Base-by-base conservation (phyloP, 37 sponge, comb jelly and placozoan species). In the Hexactinellida sp. region DNA sequence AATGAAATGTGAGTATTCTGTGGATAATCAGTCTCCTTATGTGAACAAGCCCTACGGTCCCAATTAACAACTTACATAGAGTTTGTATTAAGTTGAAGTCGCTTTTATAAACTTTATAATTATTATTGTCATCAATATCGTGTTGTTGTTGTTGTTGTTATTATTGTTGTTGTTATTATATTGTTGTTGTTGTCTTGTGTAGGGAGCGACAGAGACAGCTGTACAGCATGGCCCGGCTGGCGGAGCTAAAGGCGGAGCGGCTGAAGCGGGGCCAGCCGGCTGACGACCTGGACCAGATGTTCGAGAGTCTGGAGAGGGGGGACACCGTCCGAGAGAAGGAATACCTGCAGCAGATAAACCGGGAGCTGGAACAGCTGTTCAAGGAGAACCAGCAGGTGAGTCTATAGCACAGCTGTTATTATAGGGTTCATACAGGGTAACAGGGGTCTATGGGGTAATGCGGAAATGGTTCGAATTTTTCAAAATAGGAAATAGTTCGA, bases 281-380 rank as follows among this genome's bases (percentile, higher is more conserved):
- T 0, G 92, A 92, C 21, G 89, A 95, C 52, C 92, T 95, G 7
- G 93, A 92, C 37, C 71, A 88, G 54, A 95, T 95, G 92, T 95
- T 95, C 83, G 52, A 83, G 10, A 92, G 91, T 83, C 86, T 95
- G 28, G 82, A 87, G 28, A 38, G 54, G 91, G 30, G 82, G 82
- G 54, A 82, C 83, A 30, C 87, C 47, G 3, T 38, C 85, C 23
- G 90, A 86, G 5, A 91, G 91, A 5, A 38, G 37, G 36, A 38
- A 86, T 55, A 88, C 94, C 13, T 37, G 54, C 52, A 51, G 25
- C 51, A 85, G 36, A 37, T 85, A 7, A n/a, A 36, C n/a, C 34
- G 0, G 37, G 71, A 55, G 38, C 9, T 28, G 38, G 38, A 54
- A 83, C 38, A 36, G 84, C 21, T 37, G 36, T 36, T 23, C 63